These are phyloP conservation scores for Salvelinus fontinalis DNA, from an alignment of 2,113 vertebrate species.

Conservation along the genomic window DNA sequence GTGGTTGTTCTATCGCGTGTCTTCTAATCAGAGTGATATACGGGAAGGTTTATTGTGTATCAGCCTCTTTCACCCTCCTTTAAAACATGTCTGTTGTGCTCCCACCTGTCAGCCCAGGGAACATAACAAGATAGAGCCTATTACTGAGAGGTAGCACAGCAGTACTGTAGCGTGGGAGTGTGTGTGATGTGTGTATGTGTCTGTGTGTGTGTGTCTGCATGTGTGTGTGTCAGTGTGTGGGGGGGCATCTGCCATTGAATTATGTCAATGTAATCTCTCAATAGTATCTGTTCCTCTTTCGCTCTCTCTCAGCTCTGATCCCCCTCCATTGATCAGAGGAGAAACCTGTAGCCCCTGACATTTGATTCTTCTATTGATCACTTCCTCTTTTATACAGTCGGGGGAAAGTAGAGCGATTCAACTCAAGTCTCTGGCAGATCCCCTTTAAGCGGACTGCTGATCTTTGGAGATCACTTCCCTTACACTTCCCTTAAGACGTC, in stretches of 20 bases:
- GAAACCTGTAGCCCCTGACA: conserved; percentile 77
- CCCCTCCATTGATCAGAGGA: conserved; percentile 78
- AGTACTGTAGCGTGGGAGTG: no score
- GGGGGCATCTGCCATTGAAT: conserved; percentile 45
- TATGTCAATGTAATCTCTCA: conserved; percentile 75
- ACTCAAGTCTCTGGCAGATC: conserved; percentile 52
- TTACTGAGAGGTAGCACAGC: background rate
- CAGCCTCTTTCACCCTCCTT: conserved; percentile 35
- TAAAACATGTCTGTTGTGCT: conserved; percentile 55
- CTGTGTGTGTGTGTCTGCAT: background rate
- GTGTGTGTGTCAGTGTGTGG: conserved; percentile 7
- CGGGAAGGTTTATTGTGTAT: conserved; percentile 37
- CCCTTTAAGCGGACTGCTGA: conserved; percentile 58
- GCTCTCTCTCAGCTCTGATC: conserved; percentile 71
- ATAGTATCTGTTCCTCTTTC: conserved; percentile 72
- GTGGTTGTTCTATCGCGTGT: conserved; percentile 33
- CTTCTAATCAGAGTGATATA: conserved; percentile 43
- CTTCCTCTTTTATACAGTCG: conserved; percentile 78
- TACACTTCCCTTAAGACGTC: background rate
- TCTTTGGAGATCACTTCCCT: conserved; percentile 42
- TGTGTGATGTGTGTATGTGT: no score
- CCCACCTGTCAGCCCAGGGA: conserved; percentile 49
- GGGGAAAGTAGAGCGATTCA: conserved; percentile 66
- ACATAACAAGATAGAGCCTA: conserved; percentile 13
- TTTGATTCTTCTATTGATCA: conserved; percentile 78